Percentiles rank a stretch among this genome's conserved stretches.
These are phyloP conservation scores for Stegodyphus dumicola DNA, from an alignment of 1,140 invertebrate species.

Conservation along the genomic window DNA sequence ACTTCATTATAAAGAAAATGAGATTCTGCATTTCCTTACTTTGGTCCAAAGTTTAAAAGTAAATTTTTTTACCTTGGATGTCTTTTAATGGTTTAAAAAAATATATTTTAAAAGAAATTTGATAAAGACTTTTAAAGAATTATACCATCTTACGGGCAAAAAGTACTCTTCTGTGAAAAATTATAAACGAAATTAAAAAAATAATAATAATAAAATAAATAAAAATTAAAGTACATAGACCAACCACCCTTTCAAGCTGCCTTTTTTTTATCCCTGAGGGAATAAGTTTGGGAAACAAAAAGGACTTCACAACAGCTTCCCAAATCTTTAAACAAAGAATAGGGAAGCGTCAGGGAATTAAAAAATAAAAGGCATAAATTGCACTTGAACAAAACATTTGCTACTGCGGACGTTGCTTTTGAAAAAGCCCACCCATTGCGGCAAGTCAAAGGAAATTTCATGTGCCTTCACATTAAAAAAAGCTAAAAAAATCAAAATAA, in stretches of 20 bases:
- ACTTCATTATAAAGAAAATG: too few species aligned
- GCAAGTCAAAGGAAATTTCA: constrained; percentile 34
- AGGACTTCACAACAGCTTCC: constrained; percentile 17
- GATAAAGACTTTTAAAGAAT: too few species aligned
- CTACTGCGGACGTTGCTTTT: background rate
- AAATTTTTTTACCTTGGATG: too few species aligned
- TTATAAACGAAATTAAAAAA: too few species aligned
- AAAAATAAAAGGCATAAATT: constrained; percentile 21
- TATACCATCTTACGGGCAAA: too few species aligned
- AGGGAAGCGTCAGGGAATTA: constrained; percentile 38
- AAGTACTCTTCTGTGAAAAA: too few species aligned
- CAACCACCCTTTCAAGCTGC: background rate
- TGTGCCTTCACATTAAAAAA: constrained; percentile 17
- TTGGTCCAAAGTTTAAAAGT: too few species aligned
- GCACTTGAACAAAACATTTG: constrained; percentile 45
- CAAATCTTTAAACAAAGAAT: constrained; percentile 54
- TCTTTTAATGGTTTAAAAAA: too few species aligned
- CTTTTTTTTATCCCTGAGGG: background rate
- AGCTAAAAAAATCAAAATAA: constrained; percentile 4
- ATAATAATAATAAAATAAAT: too few species aligned
- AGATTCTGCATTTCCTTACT: too few species aligned
- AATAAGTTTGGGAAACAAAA: constrained; percentile 48
- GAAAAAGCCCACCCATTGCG: constrained; percentile 27
- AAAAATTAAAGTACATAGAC: too few species aligned
- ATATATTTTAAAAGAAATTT: too few species aligned